A percentile compares a stretch with the other conserved stretches of the same genome.
These are phyloP conservation scores for Petrocephalus zakoni DNA, from an alignment of 2,113 vertebrate genomes.

Conservation along the genomic window DNA sequence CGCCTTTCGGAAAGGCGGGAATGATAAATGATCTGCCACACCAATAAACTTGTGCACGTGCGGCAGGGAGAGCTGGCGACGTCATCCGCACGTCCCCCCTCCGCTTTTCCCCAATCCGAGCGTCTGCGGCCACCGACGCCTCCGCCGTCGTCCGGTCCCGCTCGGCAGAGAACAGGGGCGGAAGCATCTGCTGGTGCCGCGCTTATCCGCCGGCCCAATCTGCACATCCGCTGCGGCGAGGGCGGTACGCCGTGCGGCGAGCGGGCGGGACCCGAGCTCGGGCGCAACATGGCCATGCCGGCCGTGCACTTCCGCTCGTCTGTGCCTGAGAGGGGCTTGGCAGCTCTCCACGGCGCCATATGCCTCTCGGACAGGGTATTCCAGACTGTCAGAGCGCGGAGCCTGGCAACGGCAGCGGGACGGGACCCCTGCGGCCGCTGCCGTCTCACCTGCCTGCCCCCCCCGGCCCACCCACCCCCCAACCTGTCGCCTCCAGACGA, in stretches of 20 bases:
- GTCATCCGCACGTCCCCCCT: background rate
- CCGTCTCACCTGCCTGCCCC: background rate
- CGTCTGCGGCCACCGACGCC: background rate
- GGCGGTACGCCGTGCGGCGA: background rate
- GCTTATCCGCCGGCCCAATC: background rate
- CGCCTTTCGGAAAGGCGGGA: background rate
- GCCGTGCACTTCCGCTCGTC: background rate
- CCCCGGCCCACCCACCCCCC: background rate
- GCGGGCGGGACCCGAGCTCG: background rate
- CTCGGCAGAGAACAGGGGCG: background rate
- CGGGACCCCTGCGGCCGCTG: background rate
- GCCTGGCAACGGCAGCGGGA: slow-evolving; percentile 6
- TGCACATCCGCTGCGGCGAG: background rate
- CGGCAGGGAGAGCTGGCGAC: background rate
- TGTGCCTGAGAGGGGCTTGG: background rate
- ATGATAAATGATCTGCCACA: background rate
- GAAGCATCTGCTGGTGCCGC: background rate
- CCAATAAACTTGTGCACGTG: background rate
- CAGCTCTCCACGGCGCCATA: slow-evolving; percentile 19
- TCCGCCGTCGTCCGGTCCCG: background rate
- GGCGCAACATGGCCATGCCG: background rate
- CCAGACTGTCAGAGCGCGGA: slow-evolving; percentile 2
- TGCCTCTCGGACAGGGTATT: slow-evolving; percentile 19
- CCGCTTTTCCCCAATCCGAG: background rate
- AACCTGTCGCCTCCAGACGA: background rate